Conservation (phyloP, 2,888 invertebrate species). For the Linyphia triangularis region DNA sequence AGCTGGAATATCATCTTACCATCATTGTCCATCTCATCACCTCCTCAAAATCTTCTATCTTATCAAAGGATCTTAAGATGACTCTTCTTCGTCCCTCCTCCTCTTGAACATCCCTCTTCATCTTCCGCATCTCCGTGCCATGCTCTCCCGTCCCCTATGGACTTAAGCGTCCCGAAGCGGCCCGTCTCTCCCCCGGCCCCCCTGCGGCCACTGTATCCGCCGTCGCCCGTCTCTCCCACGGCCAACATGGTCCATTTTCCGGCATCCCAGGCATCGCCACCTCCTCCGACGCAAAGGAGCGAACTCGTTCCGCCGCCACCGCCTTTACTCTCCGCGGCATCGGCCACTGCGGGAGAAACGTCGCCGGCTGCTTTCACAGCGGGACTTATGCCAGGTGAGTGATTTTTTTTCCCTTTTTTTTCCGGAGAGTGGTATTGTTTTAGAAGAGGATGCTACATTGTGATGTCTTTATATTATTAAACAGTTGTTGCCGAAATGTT, state of each 20-base stretch:
- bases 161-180: conserved; percentile 75
- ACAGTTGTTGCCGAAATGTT: no score
- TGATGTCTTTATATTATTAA: no score
- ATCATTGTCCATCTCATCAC: no score
- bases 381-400: conserved; percentile 65
- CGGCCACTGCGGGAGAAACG: conserved; percentile 46
- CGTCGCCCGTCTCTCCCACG: conserved; percentile 49
- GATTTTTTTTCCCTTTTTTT: no score
- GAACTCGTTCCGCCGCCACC: conserved; percentile 42
- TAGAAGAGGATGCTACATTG: no score
- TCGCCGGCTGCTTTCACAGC: conserved; percentile 49
- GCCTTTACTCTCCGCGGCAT: conserved; percentile 41
- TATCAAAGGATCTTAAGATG: background rate
- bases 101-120: background rate
- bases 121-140: background rate
- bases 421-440: no score
- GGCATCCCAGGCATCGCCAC: conserved; percentile 36
- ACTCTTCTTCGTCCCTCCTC: background rate
- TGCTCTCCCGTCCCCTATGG: conserved; percentile 55
- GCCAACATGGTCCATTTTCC: conserved; percentile 70
- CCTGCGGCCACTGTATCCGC: conserved; percentile 23
- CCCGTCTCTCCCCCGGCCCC: conserved; percentile 65
- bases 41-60: no score
- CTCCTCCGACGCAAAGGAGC: conserved; percentile 60
- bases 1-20: no score